These are phyloP conservation scores for Montipora foliosa DNA, from an alignment of 64 coral and sea anemone genomes.

Conservation along the genomic window DNA sequence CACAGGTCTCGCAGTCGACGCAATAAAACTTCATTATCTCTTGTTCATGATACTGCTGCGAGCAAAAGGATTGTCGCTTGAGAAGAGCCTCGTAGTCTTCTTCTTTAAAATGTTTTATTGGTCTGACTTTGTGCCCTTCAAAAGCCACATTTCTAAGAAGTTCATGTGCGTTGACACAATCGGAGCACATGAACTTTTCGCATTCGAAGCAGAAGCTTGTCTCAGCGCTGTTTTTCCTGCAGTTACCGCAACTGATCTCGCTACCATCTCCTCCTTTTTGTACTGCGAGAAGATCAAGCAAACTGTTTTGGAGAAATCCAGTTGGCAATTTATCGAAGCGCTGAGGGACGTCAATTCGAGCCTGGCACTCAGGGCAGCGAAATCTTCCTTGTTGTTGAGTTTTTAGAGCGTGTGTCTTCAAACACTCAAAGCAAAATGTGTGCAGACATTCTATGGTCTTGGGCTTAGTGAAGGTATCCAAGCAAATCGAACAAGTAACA, in stretches of 20 bases:
- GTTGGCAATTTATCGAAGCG: conserved; percentile 29
- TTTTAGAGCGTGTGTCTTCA: conserved; percentile 3
- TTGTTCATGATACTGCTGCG: background rate
- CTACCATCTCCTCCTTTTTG: background rate
- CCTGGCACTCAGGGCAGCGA: conserved; percentile 40
- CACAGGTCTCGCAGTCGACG: background rate
- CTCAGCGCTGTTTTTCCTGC: background rate
- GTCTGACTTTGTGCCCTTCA: conserved; percentile 8
- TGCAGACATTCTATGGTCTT: conserved; percentile 27
- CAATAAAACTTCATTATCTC: conserved; percentile 23
- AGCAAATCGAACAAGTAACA: conserved; percentile 37
- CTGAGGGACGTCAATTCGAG: background rate
- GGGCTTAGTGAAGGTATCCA: conserved; percentile 14
- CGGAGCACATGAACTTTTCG: background rate
- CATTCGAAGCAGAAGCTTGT: conserved; percentile 39
- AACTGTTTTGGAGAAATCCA: conserved; percentile 49
- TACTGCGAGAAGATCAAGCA: conserved; percentile 11
- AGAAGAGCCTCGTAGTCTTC: background rate
- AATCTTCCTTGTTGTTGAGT: background rate
- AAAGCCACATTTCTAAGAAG: background rate
- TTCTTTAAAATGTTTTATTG: background rate
- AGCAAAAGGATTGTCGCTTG: conserved; percentile 16
- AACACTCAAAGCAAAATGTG: conserved; percentile 34
- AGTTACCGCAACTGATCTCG: background rate
- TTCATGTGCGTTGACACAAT: background rate